Percentiles rank a stretch among this genome's conserved stretches.
Conservation (phyloP, 2,113 vertebrate genomes). For the Hystrix brachyura region DNA sequence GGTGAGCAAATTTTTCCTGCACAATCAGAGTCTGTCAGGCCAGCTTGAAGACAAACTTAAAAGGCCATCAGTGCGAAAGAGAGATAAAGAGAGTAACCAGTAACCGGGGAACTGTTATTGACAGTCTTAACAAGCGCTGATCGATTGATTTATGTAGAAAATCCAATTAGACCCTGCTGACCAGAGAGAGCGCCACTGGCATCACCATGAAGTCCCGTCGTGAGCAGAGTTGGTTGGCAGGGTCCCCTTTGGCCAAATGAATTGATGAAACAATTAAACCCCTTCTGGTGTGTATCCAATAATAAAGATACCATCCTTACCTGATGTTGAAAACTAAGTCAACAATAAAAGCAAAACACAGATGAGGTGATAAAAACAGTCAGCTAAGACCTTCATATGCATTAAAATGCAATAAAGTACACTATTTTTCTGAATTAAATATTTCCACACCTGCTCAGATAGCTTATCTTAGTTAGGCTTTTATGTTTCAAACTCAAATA, state of each 20-base stretch:
- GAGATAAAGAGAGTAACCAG: conserved; percentile 38
- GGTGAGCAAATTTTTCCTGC: neutral
- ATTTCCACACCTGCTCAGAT: neutral
- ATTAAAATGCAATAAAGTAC: neutral
- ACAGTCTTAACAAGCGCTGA: conserved; percentile 66
- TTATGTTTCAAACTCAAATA: conserved; percentile 7
- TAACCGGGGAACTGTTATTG: conserved; percentile 27
- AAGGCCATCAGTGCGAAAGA: neutral
- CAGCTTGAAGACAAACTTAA: conserved; percentile 44
- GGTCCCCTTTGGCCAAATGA: neutral
- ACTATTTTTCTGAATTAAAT: conserved; percentile 16
- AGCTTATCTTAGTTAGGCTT: conserved; percentile 6
- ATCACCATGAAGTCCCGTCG: neutral
- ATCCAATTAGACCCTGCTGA: conserved; percentile 62
- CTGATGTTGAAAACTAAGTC: neutral
- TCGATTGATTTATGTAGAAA: conserved; percentile 65
- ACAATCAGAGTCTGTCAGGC: conserved; percentile 38
- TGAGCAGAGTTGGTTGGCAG: neutral
- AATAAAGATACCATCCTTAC: conserved; percentile 7
- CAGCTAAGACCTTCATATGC: neutral
- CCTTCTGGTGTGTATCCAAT: neutral
- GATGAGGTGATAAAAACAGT: neutral
- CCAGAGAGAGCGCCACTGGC: neutral
- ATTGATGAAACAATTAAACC: conserved; percentile 34
- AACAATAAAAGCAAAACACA: neutral